Evolutionary conservation across 2,797 vertebrate genomes (phyloP).

Genomic region (Dallia pectoralis): DNA sequence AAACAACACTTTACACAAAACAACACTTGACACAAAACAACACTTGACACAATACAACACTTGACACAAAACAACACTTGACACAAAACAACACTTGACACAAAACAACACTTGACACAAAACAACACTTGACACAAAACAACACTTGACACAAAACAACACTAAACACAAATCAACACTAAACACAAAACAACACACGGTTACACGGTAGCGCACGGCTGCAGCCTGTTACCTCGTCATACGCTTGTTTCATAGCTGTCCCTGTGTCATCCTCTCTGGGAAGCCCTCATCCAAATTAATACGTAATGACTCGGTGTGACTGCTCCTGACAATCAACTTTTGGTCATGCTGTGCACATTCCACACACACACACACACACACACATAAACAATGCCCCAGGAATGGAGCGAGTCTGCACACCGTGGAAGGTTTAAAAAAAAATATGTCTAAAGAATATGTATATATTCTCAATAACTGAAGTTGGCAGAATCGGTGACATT

Average conservation of each 20-base stretch:
- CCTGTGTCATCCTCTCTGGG: constrained; percentile 29
- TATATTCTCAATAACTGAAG: background rate
- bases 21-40: too few relatives aligned
- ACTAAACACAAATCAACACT: too few relatives aligned
- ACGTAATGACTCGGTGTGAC: constrained; percentile 38
- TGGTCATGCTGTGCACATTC: constrained; percentile 22
- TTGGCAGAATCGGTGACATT: background rate
- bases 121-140: too few relatives aligned
- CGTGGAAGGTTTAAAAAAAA: background rate
- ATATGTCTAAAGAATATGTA: background rate
- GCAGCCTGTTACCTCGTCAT: constrained; percentile 32
- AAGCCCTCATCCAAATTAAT: constrained; percentile 56
- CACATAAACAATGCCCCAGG: constrained; percentile 10
- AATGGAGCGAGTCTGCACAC: background rate
- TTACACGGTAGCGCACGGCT: too few relatives aligned
- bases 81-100: too few relatives aligned
- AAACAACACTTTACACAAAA: constrained; percentile 25
- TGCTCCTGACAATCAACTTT: constrained; percentile 43
- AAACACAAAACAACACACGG: too few relatives aligned
- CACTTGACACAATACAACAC: too few relatives aligned
- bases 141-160: too few relatives aligned
- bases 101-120: too few relatives aligned
- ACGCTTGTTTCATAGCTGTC: constrained; percentile 43
- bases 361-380: constrained; percentile 13
- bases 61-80: too few relatives aligned